Evolutionary conservation across 2,113 vertebrate genomes (phyloP), one percentile per base, ranked within the genome.

Genomic region (Cettia cetti): DNA sequence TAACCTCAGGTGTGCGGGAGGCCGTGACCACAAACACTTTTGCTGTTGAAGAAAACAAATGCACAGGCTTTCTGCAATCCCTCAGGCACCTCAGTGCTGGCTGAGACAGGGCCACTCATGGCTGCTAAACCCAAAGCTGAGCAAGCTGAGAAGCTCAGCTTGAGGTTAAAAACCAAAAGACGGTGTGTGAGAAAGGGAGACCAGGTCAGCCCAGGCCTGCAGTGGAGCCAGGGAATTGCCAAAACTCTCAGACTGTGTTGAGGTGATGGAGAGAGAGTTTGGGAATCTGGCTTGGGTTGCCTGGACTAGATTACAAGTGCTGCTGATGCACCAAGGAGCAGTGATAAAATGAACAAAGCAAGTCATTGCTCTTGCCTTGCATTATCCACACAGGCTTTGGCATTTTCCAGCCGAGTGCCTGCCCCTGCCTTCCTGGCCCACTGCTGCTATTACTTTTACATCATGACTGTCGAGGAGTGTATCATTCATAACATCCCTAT

Each of bases 401-500:
- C 59, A 30, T 91, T 95, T 97, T 95, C 95, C 70, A 91, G 84
- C 30, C 0, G 0, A 96, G 61, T 82, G 78, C 69, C 49, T 63
- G 30, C 54, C 52, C 77, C 42, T n/a, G 57, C 86, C 49, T 88
- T 63, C 95, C 71, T 2, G 7, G 79, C 82, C 68, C 82, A 33
- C 53, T 81, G 79, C 79, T 89, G 92, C 88, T 82, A n/a, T 81
- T 93, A 68, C 66, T 94, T 88, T 89, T 82, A 92, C 86, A 92
- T 93, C 86, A 33, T 71, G 80, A 40, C 61, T 89, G 76, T 33
- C 22, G 61, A 90, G 90, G 79, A 94, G 82, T 81, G 37, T 83
- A 78, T 93, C 93, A 96, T 92, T 96, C 95, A 93, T 95, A 95
- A 94, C 94, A 83, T 89, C 94, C 57, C 79, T 19, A 94, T 54